Conservation (phyloP, 2,888 invertebrate genomes). For the Polymixis lichenea region DNA sequence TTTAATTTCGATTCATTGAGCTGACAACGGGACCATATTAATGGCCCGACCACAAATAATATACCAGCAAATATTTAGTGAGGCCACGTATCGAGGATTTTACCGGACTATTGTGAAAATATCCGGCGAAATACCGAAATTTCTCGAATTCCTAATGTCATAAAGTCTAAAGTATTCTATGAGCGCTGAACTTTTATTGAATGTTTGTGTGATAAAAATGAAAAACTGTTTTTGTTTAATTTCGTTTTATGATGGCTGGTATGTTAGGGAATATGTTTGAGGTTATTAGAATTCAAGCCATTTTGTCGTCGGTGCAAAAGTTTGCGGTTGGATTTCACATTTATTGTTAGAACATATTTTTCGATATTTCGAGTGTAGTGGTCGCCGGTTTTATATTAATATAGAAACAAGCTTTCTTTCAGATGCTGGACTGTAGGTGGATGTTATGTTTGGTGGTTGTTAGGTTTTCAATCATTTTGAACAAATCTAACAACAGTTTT, state of each 20-base stretch:
- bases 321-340: not conserved
- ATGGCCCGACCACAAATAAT: slow-evolving; percentile 64
- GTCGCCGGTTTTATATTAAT: not conserved
- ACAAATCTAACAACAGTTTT: not conserved
- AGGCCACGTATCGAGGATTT: slow-evolving; percentile 17
- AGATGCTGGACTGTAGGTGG: too few relatives aligned
- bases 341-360: not conserved
- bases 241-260: slow-evolving; percentile 8
- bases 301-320: slow-evolving; percentile 8
- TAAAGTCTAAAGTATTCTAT: slow-evolving; percentile 16
- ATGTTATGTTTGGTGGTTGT: not conserved
- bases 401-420: not conserved
- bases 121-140: slow-evolving; percentile 14
- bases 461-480: not conserved
- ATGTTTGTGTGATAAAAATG: slow-evolving; percentile 26
- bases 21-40: slow-evolving; percentile 65
- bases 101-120: slow-evolving; percentile 17
- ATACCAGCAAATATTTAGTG: slow-evolving; percentile 61
- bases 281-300: not conserved
- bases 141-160: slow-evolving; percentile 41
- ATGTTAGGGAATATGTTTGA: slow-evolving; percentile 6
- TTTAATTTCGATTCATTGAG: slow-evolving; percentile 71
- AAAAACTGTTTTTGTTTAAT: slow-evolving; percentile 19
- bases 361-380: not conserved
- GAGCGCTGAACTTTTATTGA: slow-evolving; percentile 20